Base-by-base conservation (phyloP, 1,140 invertebrate genomes). In the Apis laboriosa region DNA sequence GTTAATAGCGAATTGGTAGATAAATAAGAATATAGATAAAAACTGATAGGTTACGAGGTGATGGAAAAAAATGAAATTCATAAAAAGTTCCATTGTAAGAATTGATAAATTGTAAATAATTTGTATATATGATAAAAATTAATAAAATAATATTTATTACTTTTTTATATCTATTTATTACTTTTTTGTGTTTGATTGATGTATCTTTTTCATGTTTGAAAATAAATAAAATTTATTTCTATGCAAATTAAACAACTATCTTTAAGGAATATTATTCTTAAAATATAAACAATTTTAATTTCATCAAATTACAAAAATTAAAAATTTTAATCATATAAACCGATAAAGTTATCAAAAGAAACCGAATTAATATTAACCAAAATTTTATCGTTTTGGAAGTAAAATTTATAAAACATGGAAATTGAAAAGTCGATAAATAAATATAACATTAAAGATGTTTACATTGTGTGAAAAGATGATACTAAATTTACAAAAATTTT, bases 381-480 rank as follows among this genome's bases (percentile, higher is more conserved):
- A 7, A 49, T 61, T 51, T 13, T 63, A 43, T 12, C 17, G 5
- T 21, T 94, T 72, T 95, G 95, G 93, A 91, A 94, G 80, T 92
- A 95, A 83, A 94, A 95, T 86, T 84, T 95, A 53, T 93, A 93
- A 78, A 93, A 95, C 63, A 95, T 95, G 90, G 92, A 93, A 82
- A 95, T 95, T n/a, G 95, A 95, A 72, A 91, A 94, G 66, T 92
- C 95, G n/a, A 94, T 94, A 60, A 91, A 95, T 70, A 95, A 95
- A 9, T 95, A 95, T 80, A 93, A 95, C 5, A 43, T 43, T 86
- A 92, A 91, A 70, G 95, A 95, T 0, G 93, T 94, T 78, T 87
- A 95, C 92, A 94, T 83, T 95, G 95, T 63, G 95, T 94, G n/a
- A 95, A 80, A 94, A 93, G 8, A 95, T 95, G 95, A 92, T 92